Base-by-base conservation (phyloP, 2,888 invertebrate species). In the Icerya purchasi region DNA sequence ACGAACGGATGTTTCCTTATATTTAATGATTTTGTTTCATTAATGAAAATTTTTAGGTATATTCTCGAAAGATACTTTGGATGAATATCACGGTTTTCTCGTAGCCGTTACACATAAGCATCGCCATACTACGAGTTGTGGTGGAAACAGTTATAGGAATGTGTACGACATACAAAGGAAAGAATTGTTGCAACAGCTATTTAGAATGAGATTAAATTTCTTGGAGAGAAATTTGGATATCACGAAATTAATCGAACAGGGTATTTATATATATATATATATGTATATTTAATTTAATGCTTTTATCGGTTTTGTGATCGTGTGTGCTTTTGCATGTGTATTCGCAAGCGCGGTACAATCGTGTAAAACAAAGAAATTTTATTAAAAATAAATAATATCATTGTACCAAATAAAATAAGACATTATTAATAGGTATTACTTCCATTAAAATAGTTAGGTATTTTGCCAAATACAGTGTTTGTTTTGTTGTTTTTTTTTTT, bases 151-250 rank as follows among this genome's bases (percentile, higher is more conserved):
- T 50, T 93, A 88, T 70, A 79, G 92, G 65, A 97, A 98, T 74
- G 91, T 97, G 0, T 96, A 91, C 69, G 96, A 96, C 75, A 90
- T 98, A 69, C 88, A 89, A 22, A 77, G 97, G 56, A 78, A 84
- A 65, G 83, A 86, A 69, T 74, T 97, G 53, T 76, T 96, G 64
- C 91, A 92, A 73, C 96, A 96, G 76, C 86, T 96, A 63, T 83
- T 87, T 2, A 77, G 91, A 67, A 93, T 98, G 91, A 81, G 94
- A 50, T 86, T 90, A 53, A 93, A 96, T 71, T 90, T 96, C 74
- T 75, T 94, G 50, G 86, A 86, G 68, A 81, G 85, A 2, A 82
- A 86, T 19, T 76, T 86, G 53, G 76, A 82, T 22, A 82, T 83
- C 64, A 82, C 83, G 1, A 80, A 81, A 61, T 72, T 86, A 56